Base-by-base conservation (phyloP, 2,888 invertebrate genomes). In the Lamellibrachia satsuma region DNA sequence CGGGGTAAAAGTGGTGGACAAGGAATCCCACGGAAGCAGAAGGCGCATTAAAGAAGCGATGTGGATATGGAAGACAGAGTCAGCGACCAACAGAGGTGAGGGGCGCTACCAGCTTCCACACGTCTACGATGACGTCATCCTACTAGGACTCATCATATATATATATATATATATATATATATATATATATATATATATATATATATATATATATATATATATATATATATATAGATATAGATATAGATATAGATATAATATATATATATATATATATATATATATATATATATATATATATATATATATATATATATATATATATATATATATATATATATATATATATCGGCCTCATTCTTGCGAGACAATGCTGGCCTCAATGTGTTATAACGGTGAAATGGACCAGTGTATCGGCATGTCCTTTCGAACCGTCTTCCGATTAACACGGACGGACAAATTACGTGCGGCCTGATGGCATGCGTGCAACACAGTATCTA, bases 181-280 rank as follows among this genome's bases (percentile, higher is more conserved):
- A 90, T 1, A 90, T 90, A 90, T 90, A 90, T 90, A 90, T 90
- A 51, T 55, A 93, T 92, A 52, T 93, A 90, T 93, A 9, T 93
- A 90, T 93, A 57, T 93, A 90, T 93, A 57, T 93, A 91, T 93
- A 57, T 91, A 93, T 93, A 90, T 93, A 92, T 93, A 90, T 93
- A 92, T 93, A 91, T 93, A 91, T 93, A 52, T 93, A 91, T 93
- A 52, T 93, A 92, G 93, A 75, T 91, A 92, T 93, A 52, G 93
- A 60, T 93, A 52, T 92, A 92, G 93, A 55, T 93, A 90, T 92
- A 60, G 92, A 92, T 93, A 60, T 92, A 92, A 39, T 92, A n/a
- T 92, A 90, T 93, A n/a, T 93, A 90, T 93, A 27, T 93, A 90
- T 93, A 15, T 93, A 55, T 93, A n/a, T 93, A 90, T 93, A 52